A percentile compares a stretch with the other conserved stretches of the same genome.
Conservation (phyloP, 2,797 vertebrate genomes). For the Natrix natrix region DNA sequence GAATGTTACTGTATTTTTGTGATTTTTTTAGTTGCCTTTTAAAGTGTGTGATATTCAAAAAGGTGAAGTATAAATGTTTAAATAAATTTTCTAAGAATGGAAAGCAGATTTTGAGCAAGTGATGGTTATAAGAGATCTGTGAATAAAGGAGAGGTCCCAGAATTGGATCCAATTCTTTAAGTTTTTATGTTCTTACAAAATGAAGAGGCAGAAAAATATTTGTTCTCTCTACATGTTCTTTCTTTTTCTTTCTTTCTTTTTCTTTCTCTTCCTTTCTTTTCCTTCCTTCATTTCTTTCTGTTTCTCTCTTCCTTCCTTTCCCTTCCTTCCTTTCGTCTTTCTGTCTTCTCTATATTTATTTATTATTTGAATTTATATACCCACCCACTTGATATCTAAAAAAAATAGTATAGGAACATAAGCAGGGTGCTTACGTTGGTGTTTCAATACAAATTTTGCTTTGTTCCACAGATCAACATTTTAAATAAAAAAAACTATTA, state of each 20-base stretch:
- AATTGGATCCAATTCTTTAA: neutral
- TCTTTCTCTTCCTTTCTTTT: no score
- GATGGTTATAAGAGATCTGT: neutral
- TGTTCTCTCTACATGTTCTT: neutral
- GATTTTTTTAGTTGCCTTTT: neutral
- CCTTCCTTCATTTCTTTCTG: neutral
- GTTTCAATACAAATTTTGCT: neutral
- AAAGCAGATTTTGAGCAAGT: neutral
- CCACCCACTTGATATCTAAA: neutral
- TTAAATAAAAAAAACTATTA: neutral
- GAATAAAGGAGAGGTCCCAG: neutral
- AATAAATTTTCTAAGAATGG: neutral
- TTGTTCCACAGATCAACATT: neutral
- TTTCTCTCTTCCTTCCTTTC: fast-evolving
- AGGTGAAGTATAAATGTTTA: neutral
- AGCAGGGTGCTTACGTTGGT: neutral
- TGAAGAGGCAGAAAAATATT: neutral
- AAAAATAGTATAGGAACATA: neutral
- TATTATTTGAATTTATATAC: neutral
- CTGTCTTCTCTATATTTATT: neutral
- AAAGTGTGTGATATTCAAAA: neutral
- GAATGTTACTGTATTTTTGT: neutral
- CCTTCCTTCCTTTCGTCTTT: no score
- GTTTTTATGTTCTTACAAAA: neutral
- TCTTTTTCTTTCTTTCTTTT: no score